Evolutionary conservation across 2,797 vertebrate species (phyloP), one percentile per base, ranked within the genome.

Genomic region (Alosa sapidissima): DNA sequence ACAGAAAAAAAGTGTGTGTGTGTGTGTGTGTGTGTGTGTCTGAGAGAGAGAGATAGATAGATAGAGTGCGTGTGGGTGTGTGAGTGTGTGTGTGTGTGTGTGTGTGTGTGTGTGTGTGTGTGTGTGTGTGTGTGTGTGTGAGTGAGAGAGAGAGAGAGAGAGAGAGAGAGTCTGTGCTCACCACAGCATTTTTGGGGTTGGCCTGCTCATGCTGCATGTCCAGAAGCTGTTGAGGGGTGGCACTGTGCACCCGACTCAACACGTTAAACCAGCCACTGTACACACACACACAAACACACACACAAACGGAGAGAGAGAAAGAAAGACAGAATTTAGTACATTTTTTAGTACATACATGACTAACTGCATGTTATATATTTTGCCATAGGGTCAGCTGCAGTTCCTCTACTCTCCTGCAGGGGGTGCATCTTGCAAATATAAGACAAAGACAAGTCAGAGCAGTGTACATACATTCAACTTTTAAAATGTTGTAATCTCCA

Each of bases 151-250:
- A 82, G 6, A 6, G 81, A 82, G 51, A 14, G 7, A 28, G 19
- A 21, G 78, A 81, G 78, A 51, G 48, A 82, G 81, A 11, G 51
- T 5, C 13, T 0, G 21, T 19, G 93, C 96, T 96, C 87, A 97
- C 96, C 93, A 97, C 96, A 54, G 96, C 96, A 86, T 97, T 97
- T 92, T 96, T 97, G 84, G 96, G 96, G 93, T 97, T 97, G 91
- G 96, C 96, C 89, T 96, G 95, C 88, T 97, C 96, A 14, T 96
- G 94, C 88, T 96, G 95, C 95, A 97, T 96, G 91, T 96, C 96
- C 93, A 95, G 90, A 87, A 96, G 94, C 91, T 97, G 94, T 88
- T 96, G 95, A 0, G 93, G 92, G 55, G 94, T 94, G 89, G 95
- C 95, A 82, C 92, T 95, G 92, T 96, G 96, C 89, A 97, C 96